Evolutionary conservation across 1,140 invertebrate species (phyloP).

Genomic region (Diploscapter pachys): DNA sequence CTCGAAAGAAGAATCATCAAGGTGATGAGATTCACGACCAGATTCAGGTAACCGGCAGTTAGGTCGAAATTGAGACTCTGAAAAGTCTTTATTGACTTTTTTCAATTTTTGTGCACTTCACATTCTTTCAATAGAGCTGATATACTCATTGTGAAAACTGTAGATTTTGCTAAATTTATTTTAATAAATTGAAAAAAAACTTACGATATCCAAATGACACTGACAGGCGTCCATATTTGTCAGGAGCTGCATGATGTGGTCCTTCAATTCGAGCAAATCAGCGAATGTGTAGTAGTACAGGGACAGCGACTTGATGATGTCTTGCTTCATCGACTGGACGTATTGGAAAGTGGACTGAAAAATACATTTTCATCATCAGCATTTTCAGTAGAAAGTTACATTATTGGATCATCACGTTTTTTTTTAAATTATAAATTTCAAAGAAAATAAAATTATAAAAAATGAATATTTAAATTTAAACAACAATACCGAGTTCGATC

Average conservation of each 20-base stretch:
- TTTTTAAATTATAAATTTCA: conserved; percentile 1
- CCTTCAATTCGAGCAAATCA: conserved; percentile 96
- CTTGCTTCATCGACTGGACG: conserved; percentile 77
- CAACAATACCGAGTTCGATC: conserved; percentile 66
- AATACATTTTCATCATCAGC: conserved; percentile 18
- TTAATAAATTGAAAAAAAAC: conserved; percentile 54
- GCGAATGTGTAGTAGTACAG: conserved; percentile 99
- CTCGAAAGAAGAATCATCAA: conserved; percentile 88
- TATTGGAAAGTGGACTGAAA: conserved; percentile 69
- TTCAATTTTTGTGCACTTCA: neutral
- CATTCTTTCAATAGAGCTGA: neutral
- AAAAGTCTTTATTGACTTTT: conserved; percentile 36
- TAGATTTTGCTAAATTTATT: too few species aligned
- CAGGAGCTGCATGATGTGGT: conserved; percentile 91
- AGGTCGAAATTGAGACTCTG: conserved; percentile 89
- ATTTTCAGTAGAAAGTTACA: neutral
- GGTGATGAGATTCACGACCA: conserved; percentile 86
- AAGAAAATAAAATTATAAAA: conserved; percentile 11
- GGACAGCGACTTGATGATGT: conserved; percentile 92
- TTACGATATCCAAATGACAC: conserved; percentile 83
- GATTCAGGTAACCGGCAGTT: conserved; percentile 88
- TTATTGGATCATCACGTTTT: neutral
- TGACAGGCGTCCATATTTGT: conserved; percentile 97
- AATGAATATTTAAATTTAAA: conserved; percentile 15
- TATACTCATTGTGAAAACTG: neutral